A percentile compares a stretch with the other conserved stretches of the same genome.
These are phyloP conservation scores for Zosterops pallidus DNA, from an alignment of 2,113 vertebrate genomes.

Conservation along the genomic window DNA sequence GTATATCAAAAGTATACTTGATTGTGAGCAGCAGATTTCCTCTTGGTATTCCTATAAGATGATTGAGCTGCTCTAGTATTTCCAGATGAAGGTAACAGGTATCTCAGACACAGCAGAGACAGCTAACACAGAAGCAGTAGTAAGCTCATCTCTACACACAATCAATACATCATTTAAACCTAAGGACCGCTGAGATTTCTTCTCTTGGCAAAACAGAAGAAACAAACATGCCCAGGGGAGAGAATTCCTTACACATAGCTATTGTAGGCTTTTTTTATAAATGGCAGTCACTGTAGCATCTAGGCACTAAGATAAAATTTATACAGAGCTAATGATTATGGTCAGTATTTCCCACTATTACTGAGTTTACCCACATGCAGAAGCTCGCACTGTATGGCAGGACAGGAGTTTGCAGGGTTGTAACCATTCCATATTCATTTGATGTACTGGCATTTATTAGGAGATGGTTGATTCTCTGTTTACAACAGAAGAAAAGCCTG, in stretches of 20 bases:
- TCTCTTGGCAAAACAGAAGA: neutral
- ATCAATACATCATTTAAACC: neutral
- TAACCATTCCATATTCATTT: neutral
- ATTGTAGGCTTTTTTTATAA: neutral
- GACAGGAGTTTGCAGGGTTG: neutral
- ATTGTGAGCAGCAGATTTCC: neutral
- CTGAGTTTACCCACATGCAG: neutral
- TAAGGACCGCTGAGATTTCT: neutral
- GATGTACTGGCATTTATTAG: neutral
- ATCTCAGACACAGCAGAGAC: neutral
- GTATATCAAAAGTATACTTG: neutral
- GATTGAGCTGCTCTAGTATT: neutral
- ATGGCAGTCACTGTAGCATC: constrained; percentile 63
- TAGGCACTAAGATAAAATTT: constrained; percentile 54
- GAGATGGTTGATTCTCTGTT: neutral
- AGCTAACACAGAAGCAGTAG: neutral
- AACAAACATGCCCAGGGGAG: neutral
- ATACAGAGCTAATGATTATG: neutral
- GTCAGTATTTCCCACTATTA: neutral
- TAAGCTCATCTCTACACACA: neutral
- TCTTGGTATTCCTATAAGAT: neutral
- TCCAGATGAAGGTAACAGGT: neutral
- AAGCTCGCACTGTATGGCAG: neutral
- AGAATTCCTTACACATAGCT: neutral
- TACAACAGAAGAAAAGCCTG: neutral